phyloP scores from a whole-genome alignment of 2,113 vertebrate genomes.

The Nipponia nippon region DNA sequence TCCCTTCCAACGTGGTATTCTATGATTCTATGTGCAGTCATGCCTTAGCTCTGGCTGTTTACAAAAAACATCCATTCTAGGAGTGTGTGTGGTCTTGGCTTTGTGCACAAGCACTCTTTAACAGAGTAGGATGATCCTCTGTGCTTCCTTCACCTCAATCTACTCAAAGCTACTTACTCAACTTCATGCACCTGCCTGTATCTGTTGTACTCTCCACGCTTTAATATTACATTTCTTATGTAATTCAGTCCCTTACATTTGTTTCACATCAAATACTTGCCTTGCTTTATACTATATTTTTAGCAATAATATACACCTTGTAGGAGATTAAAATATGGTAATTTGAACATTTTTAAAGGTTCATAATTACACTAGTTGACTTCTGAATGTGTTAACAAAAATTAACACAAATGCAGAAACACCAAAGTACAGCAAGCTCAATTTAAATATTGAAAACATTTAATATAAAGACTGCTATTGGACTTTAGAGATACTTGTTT shows the following conservation, averaged over 20 bases:
- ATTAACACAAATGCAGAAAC: background rate
- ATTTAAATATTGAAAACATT: background rate
- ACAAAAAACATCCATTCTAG: background rate
- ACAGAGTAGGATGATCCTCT: background rate
- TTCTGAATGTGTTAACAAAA: background rate
- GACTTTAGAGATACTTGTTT: background rate
- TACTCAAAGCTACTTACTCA: background rate
- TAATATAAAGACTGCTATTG: background rate
- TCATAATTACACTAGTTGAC: background rate
- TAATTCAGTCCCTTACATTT: background rate
- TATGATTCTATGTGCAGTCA: background rate
- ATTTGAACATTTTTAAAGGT: background rate
- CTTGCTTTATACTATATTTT: background rate
- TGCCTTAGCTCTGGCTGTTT: background rate
- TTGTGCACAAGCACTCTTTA: background rate
- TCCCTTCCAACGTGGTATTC: too few species aligned
- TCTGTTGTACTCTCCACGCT: fast-evolving
- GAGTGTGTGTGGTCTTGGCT: background rate
- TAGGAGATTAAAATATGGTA: background rate
- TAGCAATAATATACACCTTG: background rate
- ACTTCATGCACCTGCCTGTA: background rate
- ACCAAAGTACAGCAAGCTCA: background rate
- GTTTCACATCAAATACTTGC: background rate
- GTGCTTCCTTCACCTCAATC: background rate
- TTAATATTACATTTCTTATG: background rate